phyloP scores from a whole-genome alignment of 2,113 vertebrate genomes.

The Anhinga rufa region DNA sequence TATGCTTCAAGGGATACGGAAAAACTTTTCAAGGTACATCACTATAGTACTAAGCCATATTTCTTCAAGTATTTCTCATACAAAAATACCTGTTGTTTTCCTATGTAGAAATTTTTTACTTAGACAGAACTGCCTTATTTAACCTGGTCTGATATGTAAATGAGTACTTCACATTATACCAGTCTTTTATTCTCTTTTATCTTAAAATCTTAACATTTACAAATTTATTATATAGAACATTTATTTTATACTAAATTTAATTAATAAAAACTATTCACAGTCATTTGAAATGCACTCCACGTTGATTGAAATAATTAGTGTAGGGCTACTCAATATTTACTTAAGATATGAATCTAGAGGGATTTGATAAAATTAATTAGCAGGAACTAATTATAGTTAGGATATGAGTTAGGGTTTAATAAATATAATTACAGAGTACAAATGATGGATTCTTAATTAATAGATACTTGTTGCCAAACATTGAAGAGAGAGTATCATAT shows the following conservation, averaged over 20 bases:
- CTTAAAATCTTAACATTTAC: constrained; percentile 49
- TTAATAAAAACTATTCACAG: constrained; percentile 71
- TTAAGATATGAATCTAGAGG: constrained; percentile 79
- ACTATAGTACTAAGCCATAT: not conserved
- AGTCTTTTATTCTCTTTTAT: not conserved
- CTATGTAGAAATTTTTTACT: not conserved
- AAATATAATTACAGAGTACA: constrained; percentile 79
- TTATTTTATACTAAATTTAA: constrained; percentile 74
- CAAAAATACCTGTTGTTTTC: not conserved
- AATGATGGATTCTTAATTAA: constrained; percentile 78
- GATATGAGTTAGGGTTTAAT: constrained; percentile 80
- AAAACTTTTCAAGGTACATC: not conserved
- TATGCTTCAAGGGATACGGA: not conserved
- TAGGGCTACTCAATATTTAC: constrained; percentile 83
- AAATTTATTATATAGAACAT: constrained; percentile 66
- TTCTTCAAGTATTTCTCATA: not conserved
- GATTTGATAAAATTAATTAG: constrained; percentile 84
- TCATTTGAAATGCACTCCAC: constrained; percentile 74
- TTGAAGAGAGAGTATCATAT: constrained; percentile 70
- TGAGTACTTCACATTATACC: not conserved
- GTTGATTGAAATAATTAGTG: constrained; percentile 81
- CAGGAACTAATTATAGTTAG: constrained; percentile 81
- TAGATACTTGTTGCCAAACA: constrained; percentile 77
- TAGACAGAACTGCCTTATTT: not conserved
- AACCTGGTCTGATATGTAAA: not conserved